A percentile compares a stretch with the other conserved stretches of the same genome.
Conservation (phyloP, 2,888 invertebrate genomes). For the Liopterus haemorrhoidalis region DNA sequence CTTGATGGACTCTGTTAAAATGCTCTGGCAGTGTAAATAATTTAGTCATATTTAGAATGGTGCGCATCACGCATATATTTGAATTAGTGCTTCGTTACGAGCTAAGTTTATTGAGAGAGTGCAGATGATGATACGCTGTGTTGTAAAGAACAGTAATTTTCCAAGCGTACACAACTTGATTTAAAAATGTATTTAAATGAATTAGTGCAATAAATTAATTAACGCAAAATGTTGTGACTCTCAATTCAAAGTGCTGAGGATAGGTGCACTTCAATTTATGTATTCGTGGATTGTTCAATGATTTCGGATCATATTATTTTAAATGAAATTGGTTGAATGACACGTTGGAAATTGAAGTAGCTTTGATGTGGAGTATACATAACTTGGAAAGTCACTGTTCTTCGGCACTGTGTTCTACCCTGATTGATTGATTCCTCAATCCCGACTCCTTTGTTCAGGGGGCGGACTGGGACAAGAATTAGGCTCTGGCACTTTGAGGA, state of each 20-base stretch:
- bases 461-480: no score
- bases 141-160: slow-evolving; percentile 49
- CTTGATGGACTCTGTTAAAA: no score
- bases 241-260: slow-evolving; percentile 45
- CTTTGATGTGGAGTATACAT: slow-evolving; percentile 12
- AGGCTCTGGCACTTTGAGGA: no score
- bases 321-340: slow-evolving; percentile 37
- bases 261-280: slow-evolving; percentile 47
- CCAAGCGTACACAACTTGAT: slow-evolving; percentile 44
- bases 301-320: slow-evolving; percentile 36
- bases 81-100: no score
- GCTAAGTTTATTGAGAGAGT: no score
- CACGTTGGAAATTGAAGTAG: slow-evolving; percentile 31
- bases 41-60: no score
- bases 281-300: slow-evolving; percentile 37
- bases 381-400: slow-evolving; percentile 61
- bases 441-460: no score
- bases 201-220: slow-evolving; percentile 45
- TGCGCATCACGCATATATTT: no score
- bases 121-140: no score
- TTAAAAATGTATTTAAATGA: slow-evolving; percentile 38
- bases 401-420: slow-evolving; percentile 58
- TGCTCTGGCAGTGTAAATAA: no score
- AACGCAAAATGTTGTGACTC: slow-evolving; percentile 32
- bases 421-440: no score